These are phyloP conservation scores for Erythrolamprus reginae DNA, from an alignment of 2,113 vertebrate genomes.

Conservation along the genomic window DNA sequence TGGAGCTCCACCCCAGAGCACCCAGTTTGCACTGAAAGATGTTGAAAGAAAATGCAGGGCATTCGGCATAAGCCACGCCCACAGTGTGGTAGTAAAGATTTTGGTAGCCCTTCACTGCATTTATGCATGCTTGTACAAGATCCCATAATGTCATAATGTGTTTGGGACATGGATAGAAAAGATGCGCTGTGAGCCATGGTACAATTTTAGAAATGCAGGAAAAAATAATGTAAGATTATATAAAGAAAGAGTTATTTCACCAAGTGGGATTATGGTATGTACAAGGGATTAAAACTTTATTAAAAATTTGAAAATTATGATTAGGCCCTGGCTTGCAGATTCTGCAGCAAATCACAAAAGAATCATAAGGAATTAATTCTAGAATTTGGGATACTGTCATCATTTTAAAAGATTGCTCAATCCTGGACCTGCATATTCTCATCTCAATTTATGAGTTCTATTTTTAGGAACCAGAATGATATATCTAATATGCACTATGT, in stretches of 20 bases:
- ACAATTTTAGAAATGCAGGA: background rate
- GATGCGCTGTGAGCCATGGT: background rate
- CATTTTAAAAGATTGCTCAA: background rate
- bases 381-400: background rate
- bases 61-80: too few species aligned
- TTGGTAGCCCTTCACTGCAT: too few species aligned
- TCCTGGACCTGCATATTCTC: background rate
- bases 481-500: background rate
- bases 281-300: background rate
- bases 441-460: rapidly evolving
- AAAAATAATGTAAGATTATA: background rate
- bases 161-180: background rate
- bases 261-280: background rate
- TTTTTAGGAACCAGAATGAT: conserved; percentile 12
- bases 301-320: background rate
- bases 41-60: too few species aligned
- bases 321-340: background rate
- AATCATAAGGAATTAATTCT: background rate
- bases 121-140: background rate
- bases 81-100: too few species aligned
- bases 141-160: background rate
- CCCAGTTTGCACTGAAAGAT: too few species aligned
- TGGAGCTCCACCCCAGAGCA: too few species aligned
- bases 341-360: background rate
- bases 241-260: background rate